These are phyloP conservation scores for Nemopilema nomurai DNA, from an alignment of 30 jellyfish, hydroid and myxozoan species.

Conservation along the genomic window DNA sequence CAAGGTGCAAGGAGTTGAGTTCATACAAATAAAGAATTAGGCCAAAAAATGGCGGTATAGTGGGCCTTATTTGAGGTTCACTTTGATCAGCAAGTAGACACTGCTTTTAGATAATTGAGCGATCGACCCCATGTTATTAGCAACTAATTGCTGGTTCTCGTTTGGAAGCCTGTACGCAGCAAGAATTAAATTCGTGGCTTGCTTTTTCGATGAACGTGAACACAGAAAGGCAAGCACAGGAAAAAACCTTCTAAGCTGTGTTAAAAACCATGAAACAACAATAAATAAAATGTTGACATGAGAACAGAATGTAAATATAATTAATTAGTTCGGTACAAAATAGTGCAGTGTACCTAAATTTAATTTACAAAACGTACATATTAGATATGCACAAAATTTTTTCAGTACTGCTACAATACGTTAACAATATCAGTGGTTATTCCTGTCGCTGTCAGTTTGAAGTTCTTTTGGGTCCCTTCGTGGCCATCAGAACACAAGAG, in stretches of 20 bases:
- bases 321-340: conserved; percentile 36
- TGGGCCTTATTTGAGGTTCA: too few relatives aligned
- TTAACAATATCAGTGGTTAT: neutral
- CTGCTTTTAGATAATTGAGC: too few relatives aligned
- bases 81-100: too few relatives aligned
- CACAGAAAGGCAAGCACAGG: neutral
- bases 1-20: too few relatives aligned
- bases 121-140: too few relatives aligned
- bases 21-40: too few relatives aligned
- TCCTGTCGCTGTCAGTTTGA: neutral
- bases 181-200: neutral
- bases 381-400: conserved; percentile 47
- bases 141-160: too few relatives aligned
- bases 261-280: neutral
- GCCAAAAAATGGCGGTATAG: too few relatives aligned
- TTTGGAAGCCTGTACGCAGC: too few relatives aligned
- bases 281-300: neutral
- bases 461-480: too few relatives aligned
- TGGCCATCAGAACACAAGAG: too few relatives aligned
- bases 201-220: neutral
- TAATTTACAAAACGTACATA: conserved; percentile 49
- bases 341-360: conserved; percentile 48
- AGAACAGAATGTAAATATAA: neutral
- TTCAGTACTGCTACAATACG: conserved; percentile 29
- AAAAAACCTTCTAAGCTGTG: neutral